Evolutionary conservation across 2,797 vertebrate genomes (phyloP).

Genomic region (Crocidura indochinensis): DNA sequence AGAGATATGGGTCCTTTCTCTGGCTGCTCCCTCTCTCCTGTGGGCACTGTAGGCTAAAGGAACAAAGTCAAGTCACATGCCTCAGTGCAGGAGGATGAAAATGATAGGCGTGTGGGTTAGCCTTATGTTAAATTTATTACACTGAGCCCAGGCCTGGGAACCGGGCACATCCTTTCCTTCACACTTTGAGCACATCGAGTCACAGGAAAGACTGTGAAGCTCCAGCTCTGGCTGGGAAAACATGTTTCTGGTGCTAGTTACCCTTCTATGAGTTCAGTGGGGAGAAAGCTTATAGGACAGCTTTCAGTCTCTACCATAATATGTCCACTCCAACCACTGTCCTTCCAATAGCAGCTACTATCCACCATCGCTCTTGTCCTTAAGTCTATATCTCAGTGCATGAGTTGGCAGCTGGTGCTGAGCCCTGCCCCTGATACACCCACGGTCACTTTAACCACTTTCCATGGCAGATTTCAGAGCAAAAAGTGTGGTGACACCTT

Average conservation of each 20-base stretch:
- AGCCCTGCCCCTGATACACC: not conserved
- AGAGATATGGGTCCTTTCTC: not conserved
- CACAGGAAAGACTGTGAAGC: slow-evolving; percentile 9
- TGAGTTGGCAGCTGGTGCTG: not conserved
- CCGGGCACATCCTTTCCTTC: not conserved
- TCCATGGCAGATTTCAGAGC: slow-evolving; percentile 92
- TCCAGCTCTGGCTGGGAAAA: not conserved
- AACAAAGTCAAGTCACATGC: not conserved
- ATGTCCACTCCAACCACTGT: not conserved
- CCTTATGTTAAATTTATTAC: too few relatives aligned
- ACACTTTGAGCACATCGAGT: not conserved
- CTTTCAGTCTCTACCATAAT: not conserved
- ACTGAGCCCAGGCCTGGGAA: too few relatives aligned
- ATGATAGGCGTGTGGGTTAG: not conserved
- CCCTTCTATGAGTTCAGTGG: not conserved
- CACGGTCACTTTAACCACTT: slow-evolving; percentile 62
- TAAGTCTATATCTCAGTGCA: not conserved
- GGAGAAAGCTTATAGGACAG: not conserved
- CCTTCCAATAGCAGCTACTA: too few relatives aligned
- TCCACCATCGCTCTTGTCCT: not conserved
- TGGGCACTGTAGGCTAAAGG: not conserved
- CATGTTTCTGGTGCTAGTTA: not conserved
- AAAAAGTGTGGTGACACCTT: slow-evolving; percentile 94
- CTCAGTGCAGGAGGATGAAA: not conserved
- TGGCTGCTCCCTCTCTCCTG: not conserved